Evolutionary conservation across 2,888 invertebrate genomes (phyloP).

Genomic region (Lepetodrilus schrolli): DNA sequence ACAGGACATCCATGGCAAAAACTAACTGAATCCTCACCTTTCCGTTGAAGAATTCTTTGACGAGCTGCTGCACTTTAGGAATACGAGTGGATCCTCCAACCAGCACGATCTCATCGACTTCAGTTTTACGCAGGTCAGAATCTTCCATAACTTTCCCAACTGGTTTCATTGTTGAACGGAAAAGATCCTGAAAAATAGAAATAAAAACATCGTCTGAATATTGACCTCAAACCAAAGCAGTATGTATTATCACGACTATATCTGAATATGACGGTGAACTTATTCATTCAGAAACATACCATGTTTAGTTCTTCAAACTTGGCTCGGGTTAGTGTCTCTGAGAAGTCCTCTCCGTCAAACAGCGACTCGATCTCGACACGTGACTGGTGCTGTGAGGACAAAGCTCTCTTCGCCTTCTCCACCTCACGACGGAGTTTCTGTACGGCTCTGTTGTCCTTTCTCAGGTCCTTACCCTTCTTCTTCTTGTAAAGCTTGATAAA

Average conservation of each 20-base stretch:
- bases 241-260: neutral
- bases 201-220: neutral
- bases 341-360: conserved; percentile 98
- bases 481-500: conserved; percentile 99
- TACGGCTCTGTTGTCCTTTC: conserved; percentile 93
- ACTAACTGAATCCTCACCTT: conserved; percentile 78
- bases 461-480: conserved; percentile 97
- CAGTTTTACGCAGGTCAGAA: conserved; percentile 98
- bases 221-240: neutral
- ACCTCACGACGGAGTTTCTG: conserved; percentile 97
- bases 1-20: too few relatives aligned
- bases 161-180: conserved; percentile 92
- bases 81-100: conserved; percentile 99
- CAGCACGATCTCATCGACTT: conserved; percentile 98
- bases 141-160: conserved; percentile 97
- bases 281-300: conserved; percentile 76
- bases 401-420: conserved; percentile 96
- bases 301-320: conserved; percentile 99
- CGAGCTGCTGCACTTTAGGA: conserved; percentile 88
- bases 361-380: conserved; percentile 99
- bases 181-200: conserved; percentile 75
- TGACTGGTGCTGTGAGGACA: conserved; percentile 95
- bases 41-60: conserved; percentile 89
- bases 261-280: neutral
- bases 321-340: conserved; percentile 96